These are phyloP conservation scores for Intellagama lesueurii DNA, from an alignment of 2,797 vertebrate genomes.

Conservation along the genomic window DNA sequence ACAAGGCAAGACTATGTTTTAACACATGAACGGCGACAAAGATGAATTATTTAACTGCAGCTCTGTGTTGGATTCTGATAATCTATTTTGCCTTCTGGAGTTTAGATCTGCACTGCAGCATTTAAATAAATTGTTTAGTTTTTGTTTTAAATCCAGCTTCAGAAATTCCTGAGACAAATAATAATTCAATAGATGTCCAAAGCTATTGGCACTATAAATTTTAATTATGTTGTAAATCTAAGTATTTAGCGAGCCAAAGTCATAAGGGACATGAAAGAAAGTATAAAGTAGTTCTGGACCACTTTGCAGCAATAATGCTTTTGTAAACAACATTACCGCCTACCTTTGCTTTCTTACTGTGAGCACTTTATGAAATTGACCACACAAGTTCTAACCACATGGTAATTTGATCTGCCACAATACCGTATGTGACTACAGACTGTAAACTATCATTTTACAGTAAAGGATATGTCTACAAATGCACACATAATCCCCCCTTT, in stretches of 20 bases:
- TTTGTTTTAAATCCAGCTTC: background rate
- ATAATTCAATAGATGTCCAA: background rate
- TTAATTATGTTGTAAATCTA: constrained; percentile 3
- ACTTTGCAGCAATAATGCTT: background rate
- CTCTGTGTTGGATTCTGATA: background rate
- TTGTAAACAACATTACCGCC: background rate
- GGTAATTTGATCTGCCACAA: background rate
- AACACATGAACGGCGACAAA: background rate
- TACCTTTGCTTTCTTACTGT: background rate
- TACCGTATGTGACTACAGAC: background rate
- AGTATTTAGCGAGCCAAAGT: background rate
- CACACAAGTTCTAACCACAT: background rate
- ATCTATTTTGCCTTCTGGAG: background rate
- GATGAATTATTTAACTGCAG: background rate
- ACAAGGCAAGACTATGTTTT: background rate
- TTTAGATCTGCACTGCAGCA: background rate
- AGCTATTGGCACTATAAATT: too few species aligned
- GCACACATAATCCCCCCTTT: too few species aligned
- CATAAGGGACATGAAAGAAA: background rate
- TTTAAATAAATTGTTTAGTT: background rate
- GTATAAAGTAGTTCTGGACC: background rate
- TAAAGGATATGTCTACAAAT: background rate
- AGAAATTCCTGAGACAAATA: background rate
- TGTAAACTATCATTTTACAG: background rate
- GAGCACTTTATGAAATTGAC: background rate